These are phyloP conservation scores for Perizoma affinitatum DNA, from an alignment of 2,888 invertebrate genomes.

Conservation along the genomic window DNA sequence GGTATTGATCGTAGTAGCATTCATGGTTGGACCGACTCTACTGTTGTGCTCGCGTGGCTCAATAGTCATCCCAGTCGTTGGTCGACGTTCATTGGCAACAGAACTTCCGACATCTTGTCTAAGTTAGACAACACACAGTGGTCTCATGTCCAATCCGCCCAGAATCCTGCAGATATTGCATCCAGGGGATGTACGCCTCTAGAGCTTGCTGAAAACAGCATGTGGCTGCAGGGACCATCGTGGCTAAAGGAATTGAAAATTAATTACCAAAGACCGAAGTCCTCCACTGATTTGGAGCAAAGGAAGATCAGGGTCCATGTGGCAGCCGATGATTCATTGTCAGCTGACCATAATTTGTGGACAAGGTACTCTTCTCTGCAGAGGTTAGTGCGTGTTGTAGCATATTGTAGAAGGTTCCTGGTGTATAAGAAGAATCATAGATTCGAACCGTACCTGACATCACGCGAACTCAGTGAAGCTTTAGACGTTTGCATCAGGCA, in stretches of 20 bases:
- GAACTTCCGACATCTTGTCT: conserved; percentile 29
- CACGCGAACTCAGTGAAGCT: neutral
- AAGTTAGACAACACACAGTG: conserved; percentile 19
- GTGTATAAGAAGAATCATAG: neutral
- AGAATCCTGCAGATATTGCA: conserved; percentile 37
- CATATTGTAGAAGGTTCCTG: neutral
- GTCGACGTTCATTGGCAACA: conserved; percentile 28
- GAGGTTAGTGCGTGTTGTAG: too few relatives aligned
- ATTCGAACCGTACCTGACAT: neutral
- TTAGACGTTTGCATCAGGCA: conserved; percentile 5
- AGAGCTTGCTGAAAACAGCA: neutral
- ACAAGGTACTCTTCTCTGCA: too few relatives aligned
- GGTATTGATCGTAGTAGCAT: neutral
- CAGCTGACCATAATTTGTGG: too few relatives aligned
- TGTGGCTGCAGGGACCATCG: conserved; percentile 16
- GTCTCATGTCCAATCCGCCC: conserved; percentile 20
- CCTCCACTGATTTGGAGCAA: neutral
- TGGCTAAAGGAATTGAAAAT: conserved; percentile 1
- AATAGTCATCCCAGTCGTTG: conserved; percentile 29
- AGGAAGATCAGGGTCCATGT: too few relatives aligned
- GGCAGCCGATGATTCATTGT: too few relatives aligned
- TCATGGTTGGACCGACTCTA: conserved; percentile 26
- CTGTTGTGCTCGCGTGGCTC: conserved; percentile 32
- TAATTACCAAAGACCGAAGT: conserved; percentile 16
- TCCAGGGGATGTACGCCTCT: conserved; percentile 26